Evolutionary conservation across 1,140 invertebrate genomes (phyloP).

Genomic region (Paraescarpia echinospica): DNA sequence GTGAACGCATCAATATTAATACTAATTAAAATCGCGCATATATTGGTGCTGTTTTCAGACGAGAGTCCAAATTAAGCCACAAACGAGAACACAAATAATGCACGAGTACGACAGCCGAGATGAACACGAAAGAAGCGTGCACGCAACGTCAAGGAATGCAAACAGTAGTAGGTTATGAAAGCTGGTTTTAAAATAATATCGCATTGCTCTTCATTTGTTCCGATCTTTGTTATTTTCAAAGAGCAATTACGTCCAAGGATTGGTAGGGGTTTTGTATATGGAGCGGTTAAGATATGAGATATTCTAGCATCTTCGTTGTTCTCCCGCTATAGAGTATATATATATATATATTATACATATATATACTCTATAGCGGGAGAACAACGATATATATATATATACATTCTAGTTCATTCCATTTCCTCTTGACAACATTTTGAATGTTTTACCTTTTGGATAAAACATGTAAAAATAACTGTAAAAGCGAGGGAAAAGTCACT

Average conservation of each 20-base stretch:
- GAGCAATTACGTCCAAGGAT: too few species aligned
- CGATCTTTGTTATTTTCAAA: too few species aligned
- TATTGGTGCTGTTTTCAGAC: background rate
- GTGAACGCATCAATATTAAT: background rate
- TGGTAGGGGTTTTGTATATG: too few species aligned
- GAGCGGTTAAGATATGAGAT: too few species aligned
- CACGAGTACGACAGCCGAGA: background rate
- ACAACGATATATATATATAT: too few species aligned
- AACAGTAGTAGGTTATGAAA: background rate
- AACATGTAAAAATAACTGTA: background rate
- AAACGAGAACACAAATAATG: background rate
- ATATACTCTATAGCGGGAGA: too few species aligned
- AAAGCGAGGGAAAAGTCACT: background rate
- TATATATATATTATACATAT: too few species aligned
- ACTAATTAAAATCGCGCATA: background rate
- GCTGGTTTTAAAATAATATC: background rate
- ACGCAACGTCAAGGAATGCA: background rate
- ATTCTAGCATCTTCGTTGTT: too few species aligned
- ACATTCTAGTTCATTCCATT: background rate
- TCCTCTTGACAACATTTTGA: background rate
- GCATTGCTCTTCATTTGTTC: too few species aligned
- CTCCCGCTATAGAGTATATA: too few species aligned
- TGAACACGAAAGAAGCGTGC: background rate
- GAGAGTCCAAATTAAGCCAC: background rate
- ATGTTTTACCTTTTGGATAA: background rate